Base-by-base conservation (phyloP, 2,888 invertebrate genomes). In the Ischnura elegans region DNA sequence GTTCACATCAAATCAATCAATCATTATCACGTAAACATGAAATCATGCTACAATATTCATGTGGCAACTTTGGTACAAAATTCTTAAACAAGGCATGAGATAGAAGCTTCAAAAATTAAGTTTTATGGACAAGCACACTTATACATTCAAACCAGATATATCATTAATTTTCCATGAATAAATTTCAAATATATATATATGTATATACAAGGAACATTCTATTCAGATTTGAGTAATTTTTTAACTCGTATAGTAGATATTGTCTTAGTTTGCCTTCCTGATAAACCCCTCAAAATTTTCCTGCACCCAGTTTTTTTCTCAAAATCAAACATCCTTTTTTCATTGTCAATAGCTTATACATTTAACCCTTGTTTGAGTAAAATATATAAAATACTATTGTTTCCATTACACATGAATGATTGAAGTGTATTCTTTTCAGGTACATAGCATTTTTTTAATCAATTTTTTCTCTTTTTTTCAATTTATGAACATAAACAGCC, bases 161-260 rank as follows among this genome's bases (percentile, higher is more conserved):
- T 76, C 13, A 76, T 36, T 36, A 10, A 36, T 36, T 76, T 76
- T 76, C 16, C 36, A 29, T 13, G 16, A 76, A 76, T 29, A 6
- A 76, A 76, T 76, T 29, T 76, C 29, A 76, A 76, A 76, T 76
- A 76, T 76, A 36, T 76, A 76, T 36, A 76, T 13, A 76, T 36
- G 36, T 76, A 76, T 76, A 36, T 76, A 76, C 76, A 76, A 36
- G 36, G 76, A 76, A 76, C 76, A 36, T 36, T 10, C 29, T 36
- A 76, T 76, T 13, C 76, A 76, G 13, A 76, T 76, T 76, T 29
- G 6, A 21, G 25, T 6, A 36, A 76, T 36, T 36, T 10, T 29
- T 76, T 36, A 76, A 76, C 29, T 76, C 10, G 10, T 76, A 76
- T 76, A 76, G 29, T 36, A 76, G 76, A 36, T 76, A 76, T 76